These are phyloP conservation scores for Drosophila fuyamai DNA, from an alignment of 1,140 invertebrate species.

Conservation along the genomic window DNA sequence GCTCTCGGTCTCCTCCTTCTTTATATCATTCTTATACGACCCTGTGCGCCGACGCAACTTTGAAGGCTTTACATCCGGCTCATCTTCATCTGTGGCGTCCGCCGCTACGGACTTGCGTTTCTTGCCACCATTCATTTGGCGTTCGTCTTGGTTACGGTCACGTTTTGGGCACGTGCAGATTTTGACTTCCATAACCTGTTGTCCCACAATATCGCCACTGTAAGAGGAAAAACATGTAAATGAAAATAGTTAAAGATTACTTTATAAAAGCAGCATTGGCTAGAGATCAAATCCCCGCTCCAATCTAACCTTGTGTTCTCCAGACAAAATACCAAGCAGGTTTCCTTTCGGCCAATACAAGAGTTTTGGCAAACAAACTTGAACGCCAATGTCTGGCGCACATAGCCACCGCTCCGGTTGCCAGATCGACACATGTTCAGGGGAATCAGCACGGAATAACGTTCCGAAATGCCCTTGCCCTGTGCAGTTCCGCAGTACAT, in stretches of 20 bases:
- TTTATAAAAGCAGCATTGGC: neutral
- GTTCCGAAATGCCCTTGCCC: slow-evolving; percentile 77
- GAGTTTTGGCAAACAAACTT: slow-evolving; percentile 80
- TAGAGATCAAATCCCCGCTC: neutral
- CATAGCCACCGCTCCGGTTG: slow-evolving; percentile 26
- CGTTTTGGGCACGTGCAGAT: slow-evolving; percentile 81
- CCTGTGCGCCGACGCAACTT: slow-evolving; percentile 37
- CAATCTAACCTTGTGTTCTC: slow-evolving; percentile 61
- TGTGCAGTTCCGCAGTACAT: slow-evolving; percentile 59
- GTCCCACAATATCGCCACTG: slow-evolving; percentile 76
- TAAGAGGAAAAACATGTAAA: neutral
- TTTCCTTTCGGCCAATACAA: slow-evolving; percentile 77
- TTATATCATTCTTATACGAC: slow-evolving; percentile 23
- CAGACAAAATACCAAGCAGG: slow-evolving; percentile 68
- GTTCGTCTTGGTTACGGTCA: slow-evolving; percentile 64
- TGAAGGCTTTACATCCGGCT: slow-evolving; percentile 25
- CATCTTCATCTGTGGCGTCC: slow-evolving; percentile 39
- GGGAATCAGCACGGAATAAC: slow-evolving; percentile 74
- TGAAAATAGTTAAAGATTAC: neutral
- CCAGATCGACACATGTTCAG: slow-evolving; percentile 56
- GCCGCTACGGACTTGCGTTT: slow-evolving; percentile 40
- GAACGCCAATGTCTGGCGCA: slow-evolving; percentile 73
- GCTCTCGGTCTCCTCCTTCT: slow-evolving; percentile 65
- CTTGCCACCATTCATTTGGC: slow-evolving; percentile 16
- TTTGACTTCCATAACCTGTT: slow-evolving; percentile 69